Evolutionary conservation across 2,113 vertebrate genomes (phyloP), one percentile per base, ranked within the genome.

Genomic region (Aldabrachelys gigantea): DNA sequence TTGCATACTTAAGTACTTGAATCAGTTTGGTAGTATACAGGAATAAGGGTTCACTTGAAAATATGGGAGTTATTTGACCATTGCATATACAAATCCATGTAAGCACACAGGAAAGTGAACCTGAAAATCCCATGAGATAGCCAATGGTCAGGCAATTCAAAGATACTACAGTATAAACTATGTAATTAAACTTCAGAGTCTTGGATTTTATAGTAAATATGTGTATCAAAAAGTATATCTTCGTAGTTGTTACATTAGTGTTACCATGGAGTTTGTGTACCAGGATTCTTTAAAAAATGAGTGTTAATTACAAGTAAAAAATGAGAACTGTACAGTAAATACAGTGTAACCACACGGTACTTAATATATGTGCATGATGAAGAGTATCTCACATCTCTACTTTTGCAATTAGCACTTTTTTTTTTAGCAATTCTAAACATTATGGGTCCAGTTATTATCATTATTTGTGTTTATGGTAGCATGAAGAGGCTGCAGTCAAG

Each of bases 31-130:
- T 87, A 59, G 85, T 80, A 44, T 19, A 76, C 35, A 53, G 16
- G 31, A 80, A 2, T 44, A 53, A 88, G 52, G 9, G 27, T 57
- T 80, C 21, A 22, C 8, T 85, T 81, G 49, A 79, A 72, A 80
- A 87, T 13, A 3, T 1, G 81, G 56, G 89, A 88, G 47, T 19
- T 35, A 29, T 44, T 29, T 25, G 22, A n/a, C 19, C 41, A 4
- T 90, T 83, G 5, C 0, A 4, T 0, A 0, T 0, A 0, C 59
- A 59, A 59, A 80, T 49, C n/a, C 31, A 0, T 8, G 16, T 1
- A 85, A 56, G 27, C 17, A 11, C 25, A 0, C 0, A 7, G 21
- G 38, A 21, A 22, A 27, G n/a, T 31, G 22, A 8, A 0, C 0
- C 83, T 82, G 88, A 54, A 76, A 35, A 4, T 11, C 0, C 0